Conservation (phyloP, 2,113 vertebrate species). For the Motacilla tschutschensis region DNA sequence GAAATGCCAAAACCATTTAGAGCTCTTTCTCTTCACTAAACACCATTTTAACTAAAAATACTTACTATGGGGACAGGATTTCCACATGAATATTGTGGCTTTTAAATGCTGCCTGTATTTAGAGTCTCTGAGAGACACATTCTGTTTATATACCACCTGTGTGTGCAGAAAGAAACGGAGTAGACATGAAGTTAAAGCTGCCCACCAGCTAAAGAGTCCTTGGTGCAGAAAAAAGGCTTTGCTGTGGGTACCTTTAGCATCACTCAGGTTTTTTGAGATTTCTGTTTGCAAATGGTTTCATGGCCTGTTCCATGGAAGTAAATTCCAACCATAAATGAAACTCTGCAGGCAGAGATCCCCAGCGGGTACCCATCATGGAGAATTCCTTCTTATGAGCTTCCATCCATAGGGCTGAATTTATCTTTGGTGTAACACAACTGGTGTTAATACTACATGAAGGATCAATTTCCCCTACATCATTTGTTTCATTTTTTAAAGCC, state of each 20-base stretch:
- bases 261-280: neutral
- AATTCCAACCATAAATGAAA: neutral
- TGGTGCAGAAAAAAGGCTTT: neutral
- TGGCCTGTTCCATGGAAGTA: neutral
- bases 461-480: neutral
- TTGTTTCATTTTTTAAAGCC: neutral
- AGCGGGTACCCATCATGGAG: fast-evolving
- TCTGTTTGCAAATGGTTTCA: neutral
- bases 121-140: neutral
- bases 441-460: neutral
- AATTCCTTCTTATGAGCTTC: neutral
- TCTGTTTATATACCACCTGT: neutral
- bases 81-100: neutral
- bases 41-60: neutral
- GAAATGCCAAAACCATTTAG: neutral
- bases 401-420: neutral
- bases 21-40: neutral
- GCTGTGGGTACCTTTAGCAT: neutral
- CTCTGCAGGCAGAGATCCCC: neutral
- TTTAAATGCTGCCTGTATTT: neutral
- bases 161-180: neutral
- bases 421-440: neutral
- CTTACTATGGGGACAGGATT: neutral
- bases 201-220: neutral
- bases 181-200: neutral